These are phyloP conservation scores for Ophioderma brevispina DNA, from an alignment of 35 echinoderm and acorn worm genomes.

Conservation along the genomic window DNA sequence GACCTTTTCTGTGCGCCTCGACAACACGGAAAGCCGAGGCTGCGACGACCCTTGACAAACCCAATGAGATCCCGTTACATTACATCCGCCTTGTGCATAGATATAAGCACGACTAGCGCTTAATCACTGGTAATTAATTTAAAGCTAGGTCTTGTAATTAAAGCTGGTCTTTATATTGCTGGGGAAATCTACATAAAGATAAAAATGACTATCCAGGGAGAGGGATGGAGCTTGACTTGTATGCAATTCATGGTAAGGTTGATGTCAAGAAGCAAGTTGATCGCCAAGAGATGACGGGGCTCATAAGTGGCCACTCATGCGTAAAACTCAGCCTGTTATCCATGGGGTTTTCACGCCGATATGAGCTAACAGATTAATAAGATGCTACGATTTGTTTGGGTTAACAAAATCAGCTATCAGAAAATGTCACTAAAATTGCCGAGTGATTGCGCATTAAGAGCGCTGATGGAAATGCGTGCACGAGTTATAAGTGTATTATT, in stretches of 20 bases:
- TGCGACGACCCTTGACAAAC: not conserved
- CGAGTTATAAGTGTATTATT: too few relatives aligned
- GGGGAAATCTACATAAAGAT: not conserved
- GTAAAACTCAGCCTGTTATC: too few relatives aligned
- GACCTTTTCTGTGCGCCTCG: not conserved
- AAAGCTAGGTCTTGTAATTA: not conserved
- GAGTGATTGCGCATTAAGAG: too few relatives aligned
- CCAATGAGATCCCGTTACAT: not conserved
- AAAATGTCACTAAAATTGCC: not conserved
- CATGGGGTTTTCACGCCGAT: not conserved
- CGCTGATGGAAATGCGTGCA: too few relatives aligned
- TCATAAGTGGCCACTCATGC: too few relatives aligned
- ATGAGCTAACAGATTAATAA: not conserved
- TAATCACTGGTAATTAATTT: conserved; percentile 11
- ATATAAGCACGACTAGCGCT: not conserved
- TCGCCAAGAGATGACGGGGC: too few relatives aligned
- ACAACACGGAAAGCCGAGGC: not conserved
- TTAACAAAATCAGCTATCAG: not conserved
- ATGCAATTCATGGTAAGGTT: too few relatives aligned
- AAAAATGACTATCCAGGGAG: too few relatives aligned
- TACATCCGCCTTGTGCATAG: not conserved
- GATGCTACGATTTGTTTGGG: not conserved
- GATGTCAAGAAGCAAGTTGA: too few relatives aligned
- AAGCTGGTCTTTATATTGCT: not conserved
- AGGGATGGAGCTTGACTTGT: too few relatives aligned